Evolutionary conservation across 2,113 vertebrate genomes (phyloP).

Genomic region (Hemiprocne comata): DNA sequence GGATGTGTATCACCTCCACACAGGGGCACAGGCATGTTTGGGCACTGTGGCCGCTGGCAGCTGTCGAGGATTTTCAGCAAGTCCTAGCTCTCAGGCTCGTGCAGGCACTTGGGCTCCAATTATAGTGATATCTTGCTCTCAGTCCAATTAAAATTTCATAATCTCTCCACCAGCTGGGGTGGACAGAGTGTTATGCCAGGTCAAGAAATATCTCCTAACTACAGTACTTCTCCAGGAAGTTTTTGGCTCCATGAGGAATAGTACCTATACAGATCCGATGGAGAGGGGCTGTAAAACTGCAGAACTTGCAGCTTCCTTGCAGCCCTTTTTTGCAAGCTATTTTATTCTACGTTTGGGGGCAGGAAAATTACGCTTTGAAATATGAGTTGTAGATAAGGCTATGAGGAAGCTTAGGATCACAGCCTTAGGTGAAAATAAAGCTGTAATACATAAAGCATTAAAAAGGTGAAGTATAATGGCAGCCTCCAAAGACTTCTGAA

Average conservation of each 20-base stretch:
- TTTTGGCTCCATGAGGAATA: conserved; percentile 59
- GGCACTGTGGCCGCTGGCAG: background rate
- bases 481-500: conserved; percentile 57
- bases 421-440: conserved; percentile 70
- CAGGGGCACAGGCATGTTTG: background rate
- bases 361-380: conserved; percentile 70
- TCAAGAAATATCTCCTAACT: conserved; percentile 72
- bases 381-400: conserved; percentile 61
- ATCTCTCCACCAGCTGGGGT: conserved; percentile 53
- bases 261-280: conserved; percentile 38
- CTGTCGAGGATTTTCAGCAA: conserved; percentile 33
- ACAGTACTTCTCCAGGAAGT: conserved; percentile 52
- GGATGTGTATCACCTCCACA: accelerated
- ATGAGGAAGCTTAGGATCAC: conserved; percentile 59
- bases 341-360: conserved; percentile 61
- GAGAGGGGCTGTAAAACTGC: conserved; percentile 15
- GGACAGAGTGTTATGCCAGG: conserved; percentile 57
- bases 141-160: conserved; percentile 77
- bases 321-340: conserved; percentile 53
- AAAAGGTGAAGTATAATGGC: conserved; percentile 59
- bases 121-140: conserved; percentile 74
- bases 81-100: background rate
- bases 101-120: conserved; percentile 71
- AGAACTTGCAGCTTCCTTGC: conserved; percentile 55
- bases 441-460: conserved; percentile 67